Percentiles rank a stretch among this genome's conserved stretches.
These are phyloP conservation scores for Chloromyia formosa DNA, from an alignment of 2,888 invertebrate species.

Conservation along the genomic window DNA sequence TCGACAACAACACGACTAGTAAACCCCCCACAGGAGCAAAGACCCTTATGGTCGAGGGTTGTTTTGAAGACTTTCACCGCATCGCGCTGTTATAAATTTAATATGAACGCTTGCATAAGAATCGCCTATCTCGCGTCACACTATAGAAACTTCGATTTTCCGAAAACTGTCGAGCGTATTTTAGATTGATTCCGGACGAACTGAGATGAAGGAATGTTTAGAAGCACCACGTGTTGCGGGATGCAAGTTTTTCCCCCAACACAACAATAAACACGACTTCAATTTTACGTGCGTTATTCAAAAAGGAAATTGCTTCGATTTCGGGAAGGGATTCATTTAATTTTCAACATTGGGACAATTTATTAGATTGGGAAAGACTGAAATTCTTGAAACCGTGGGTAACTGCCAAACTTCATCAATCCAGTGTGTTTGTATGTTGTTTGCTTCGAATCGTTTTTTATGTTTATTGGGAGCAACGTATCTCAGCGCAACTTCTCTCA, in stretches of 20 bases:
- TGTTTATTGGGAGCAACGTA: too few species aligned
- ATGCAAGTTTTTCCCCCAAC: not conserved
- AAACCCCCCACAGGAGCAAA: not conserved
- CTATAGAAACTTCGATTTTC: not conserved
- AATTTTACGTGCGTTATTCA: not conserved
- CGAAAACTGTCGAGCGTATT: slow-evolving; percentile 33
- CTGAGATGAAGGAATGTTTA: not conserved
- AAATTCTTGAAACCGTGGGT: too few species aligned
- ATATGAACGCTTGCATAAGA: slow-evolving; percentile 28
- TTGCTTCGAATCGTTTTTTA: too few species aligned
- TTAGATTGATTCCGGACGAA: not conserved
- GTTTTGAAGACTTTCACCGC: slow-evolving; percentile 37
- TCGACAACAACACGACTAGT: not conserved
- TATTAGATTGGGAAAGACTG: too few species aligned
- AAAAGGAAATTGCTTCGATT: not conserved
- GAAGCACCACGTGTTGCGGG: slow-evolving; percentile 12
- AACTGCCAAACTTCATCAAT: too few species aligned
- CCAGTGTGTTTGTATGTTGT: too few species aligned
- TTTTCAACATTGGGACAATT: too few species aligned
- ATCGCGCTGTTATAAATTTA: slow-evolving; percentile 44
- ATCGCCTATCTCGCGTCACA: slow-evolving; percentile 1
- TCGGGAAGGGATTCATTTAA: too few species aligned
- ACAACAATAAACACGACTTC: slow-evolving; percentile 9
- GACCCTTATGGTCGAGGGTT: not conserved
- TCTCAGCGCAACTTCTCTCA: too few species aligned